phyloP scores from a whole-genome alignment of 2,113 vertebrate genomes.

The Hemichromis elongatus region DNA sequence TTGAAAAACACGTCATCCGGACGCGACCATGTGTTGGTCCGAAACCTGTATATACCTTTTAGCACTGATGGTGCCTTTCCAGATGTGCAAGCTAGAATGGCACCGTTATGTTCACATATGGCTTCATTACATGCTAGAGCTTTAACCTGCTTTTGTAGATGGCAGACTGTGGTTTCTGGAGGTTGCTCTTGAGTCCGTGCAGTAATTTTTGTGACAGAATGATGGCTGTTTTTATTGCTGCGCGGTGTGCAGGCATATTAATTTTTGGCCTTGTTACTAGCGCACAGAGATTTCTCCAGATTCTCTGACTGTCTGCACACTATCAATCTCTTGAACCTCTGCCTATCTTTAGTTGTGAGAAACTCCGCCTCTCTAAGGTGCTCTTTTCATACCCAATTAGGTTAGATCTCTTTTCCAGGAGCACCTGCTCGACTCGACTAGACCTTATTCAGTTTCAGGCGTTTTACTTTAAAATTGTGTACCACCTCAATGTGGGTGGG shows the following conservation, averaged over 20 bases:
- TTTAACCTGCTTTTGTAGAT: background rate
- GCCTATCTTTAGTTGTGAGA: background rate
- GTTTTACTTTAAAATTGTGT: too few species aligned
- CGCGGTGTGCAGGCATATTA: too few species aligned
- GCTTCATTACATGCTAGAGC: too few species aligned
- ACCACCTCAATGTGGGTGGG: background rate
- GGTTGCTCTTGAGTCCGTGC: too few species aligned
- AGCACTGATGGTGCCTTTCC: background rate
- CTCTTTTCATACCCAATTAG: background rate
- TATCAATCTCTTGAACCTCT: background rate
- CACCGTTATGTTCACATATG: too few species aligned
- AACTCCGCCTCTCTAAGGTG: background rate
- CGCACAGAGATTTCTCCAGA: background rate
- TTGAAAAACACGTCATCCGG: background rate
- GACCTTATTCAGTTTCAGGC: rapidly evolving
- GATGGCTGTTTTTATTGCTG: too few species aligned
- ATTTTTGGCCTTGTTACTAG: background rate
- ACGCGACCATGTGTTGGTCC: background rate
- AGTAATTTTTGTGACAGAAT: too few species aligned
- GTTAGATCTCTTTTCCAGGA: background rate
- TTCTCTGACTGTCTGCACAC: background rate
- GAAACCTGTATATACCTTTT: background rate
- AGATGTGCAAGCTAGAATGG: background rate
- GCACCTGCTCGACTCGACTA: background rate
- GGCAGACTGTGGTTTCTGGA: too few species aligned